Evolutionary conservation across 2,113 vertebrate species (phyloP), one percentile per base, ranked within the genome.

Genomic region (Larimichthys polyactis): DNA sequence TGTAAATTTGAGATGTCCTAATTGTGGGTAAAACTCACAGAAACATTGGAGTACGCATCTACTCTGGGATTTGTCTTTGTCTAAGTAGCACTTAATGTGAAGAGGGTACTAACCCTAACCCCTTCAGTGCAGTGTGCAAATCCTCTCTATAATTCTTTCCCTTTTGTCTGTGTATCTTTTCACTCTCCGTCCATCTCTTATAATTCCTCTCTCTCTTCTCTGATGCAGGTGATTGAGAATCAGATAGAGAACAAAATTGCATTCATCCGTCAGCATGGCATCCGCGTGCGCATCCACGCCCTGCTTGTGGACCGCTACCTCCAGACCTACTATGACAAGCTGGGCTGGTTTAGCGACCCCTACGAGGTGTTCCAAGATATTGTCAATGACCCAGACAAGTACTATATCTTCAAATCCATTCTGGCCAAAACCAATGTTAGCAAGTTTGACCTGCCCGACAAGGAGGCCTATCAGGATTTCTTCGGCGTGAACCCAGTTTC

Each of bases 341-440:
- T 97, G 95, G 96, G 97, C 90, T 98, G 97, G 95, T 98, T 97
- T 83, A 96, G 95, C 0, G 96, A 98, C 46, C 96, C 96, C 46
- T 92, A 97, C 65, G 92, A 98, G 89, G 97, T 99, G 12, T 97
- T 99, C 92, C 96, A 96, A 78, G 98, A 99, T 94, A 99, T 99
- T 29, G 96, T 99, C 79, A 97, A 96, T 22, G 97, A 99, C 90
- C 98, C 98, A 1, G 98, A 99, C 93, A 98, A 96, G 90, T 98
- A 97, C 92, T 99, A 96, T 92, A 99, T 99, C 91, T 99, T 99
- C 91, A 99, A 99, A 93, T 96, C 98, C 79, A 98, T 99, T 91
- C 92, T 99, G 94, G 98, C 97, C 89, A 99, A 99, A 93, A 99
- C 97, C 92, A 99, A 99, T 0, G 96, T 99, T 90, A 99, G 98